Conservation (phyloP, 2,113 vertebrate species). For the Orycteropus afer region DNA sequence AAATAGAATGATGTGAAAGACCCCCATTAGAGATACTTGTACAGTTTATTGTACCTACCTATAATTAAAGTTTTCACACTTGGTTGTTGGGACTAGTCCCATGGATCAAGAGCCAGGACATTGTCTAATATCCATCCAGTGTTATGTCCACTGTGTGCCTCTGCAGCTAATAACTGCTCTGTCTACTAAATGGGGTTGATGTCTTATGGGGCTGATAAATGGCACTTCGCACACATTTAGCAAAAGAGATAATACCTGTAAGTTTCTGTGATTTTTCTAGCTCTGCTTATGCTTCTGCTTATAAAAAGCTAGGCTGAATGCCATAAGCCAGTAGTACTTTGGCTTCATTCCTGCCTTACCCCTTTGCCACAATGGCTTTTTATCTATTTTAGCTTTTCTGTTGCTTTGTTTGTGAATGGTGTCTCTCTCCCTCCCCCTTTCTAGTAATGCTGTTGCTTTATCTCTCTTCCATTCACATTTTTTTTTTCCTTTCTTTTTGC, state of each 20-base stretch:
- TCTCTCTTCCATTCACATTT: conserved; percentile 88
- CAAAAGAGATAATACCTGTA: neutral
- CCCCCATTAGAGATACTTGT: neutral
- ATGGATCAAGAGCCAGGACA: neutral
- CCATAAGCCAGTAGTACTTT: neutral
- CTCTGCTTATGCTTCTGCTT: conserved; percentile 38
- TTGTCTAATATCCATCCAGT: neutral
- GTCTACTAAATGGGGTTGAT: neutral
- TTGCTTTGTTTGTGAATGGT: conserved; percentile 73
- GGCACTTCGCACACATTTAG: neutral
- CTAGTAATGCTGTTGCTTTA: conserved; percentile 85
- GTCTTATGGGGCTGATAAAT: neutral
- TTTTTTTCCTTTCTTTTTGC: conserved; percentile 90
- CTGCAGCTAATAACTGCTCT: no score
- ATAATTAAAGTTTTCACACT: fast-evolving
- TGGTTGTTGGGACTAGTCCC: neutral
- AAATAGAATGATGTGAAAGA: fast-evolving
- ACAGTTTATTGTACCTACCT: neutral
- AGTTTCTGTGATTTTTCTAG: neutral
- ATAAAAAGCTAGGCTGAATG: neutral
- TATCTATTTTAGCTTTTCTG: conserved; percentile 76
- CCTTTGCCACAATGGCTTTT: conserved; percentile 76
- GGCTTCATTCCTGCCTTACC: conserved; percentile 72
- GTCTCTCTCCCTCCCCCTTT: conserved; percentile 72
- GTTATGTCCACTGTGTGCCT: neutral